Conservation (phyloP, 2,888 invertebrate genomes). For the Philopedon plagiatum region DNA sequence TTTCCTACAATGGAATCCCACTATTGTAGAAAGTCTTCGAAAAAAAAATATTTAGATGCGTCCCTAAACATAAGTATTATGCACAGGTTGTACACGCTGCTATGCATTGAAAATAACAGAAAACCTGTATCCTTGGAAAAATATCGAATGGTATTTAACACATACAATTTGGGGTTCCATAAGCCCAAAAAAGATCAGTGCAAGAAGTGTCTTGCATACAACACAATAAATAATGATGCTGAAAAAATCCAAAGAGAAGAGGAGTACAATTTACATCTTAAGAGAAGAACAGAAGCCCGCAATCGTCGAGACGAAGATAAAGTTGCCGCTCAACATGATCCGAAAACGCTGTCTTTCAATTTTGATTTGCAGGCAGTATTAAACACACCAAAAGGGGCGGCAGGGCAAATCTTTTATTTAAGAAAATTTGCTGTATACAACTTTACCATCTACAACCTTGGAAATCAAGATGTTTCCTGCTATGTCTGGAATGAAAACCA, state of each 20-base stretch:
- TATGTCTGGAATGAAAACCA: slow-evolving; percentile 59
- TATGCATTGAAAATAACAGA: slow-evolving; percentile 34
- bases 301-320: slow-evolving; percentile 56
- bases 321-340: slow-evolving; percentile 40
- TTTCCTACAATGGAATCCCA: slow-evolving; percentile 55
- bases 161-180: slow-evolving; percentile 54
- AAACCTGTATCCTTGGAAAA: slow-evolving; percentile 47
- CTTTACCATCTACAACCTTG: too few species aligned
- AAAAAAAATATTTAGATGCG: neutral
- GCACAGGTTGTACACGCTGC: slow-evolving; percentile 49
- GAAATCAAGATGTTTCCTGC: slow-evolving; percentile 58
- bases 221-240: slow-evolving; percentile 42
- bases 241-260: slow-evolving; percentile 31
- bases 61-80: slow-evolving; percentile 44
- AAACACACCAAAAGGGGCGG: too few species aligned
- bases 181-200: slow-evolving; percentile 56
- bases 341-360: slow-evolving; percentile 54
- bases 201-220: slow-evolving; percentile 53
- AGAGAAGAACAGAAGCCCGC: slow-evolving; percentile 46
- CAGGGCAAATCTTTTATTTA: too few species aligned
- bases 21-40: slow-evolving; percentile 47
- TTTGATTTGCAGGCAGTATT: slow-evolving; percentile 34
- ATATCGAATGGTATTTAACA: slow-evolving; percentile 42
- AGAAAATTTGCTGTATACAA: too few species aligned
- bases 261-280: slow-evolving; percentile 41